Base-by-base conservation (phyloP, 2,888 invertebrate genomes). In the Prenolepis imparis region DNA sequence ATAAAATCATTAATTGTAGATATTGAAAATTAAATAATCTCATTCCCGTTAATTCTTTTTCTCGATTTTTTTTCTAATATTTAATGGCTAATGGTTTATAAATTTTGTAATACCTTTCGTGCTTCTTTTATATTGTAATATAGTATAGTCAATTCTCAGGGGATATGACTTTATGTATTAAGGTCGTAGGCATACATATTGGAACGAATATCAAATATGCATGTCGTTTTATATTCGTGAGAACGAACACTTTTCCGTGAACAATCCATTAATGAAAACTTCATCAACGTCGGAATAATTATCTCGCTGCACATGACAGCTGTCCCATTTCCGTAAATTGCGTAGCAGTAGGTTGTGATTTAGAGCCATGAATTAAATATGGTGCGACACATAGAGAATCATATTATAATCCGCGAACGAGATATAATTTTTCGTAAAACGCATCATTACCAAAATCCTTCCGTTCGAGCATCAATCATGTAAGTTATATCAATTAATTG, bases 261-360 rank as follows among this genome's bases (percentile, higher is more conserved):
- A 81, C 82, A 82, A 81, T 83, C 83, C 82, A 86, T 87, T 87
- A 84, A 80, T 74, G 84, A 87, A 89, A 90, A 89, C 87, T 90
- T 86, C 84, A 88, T 89, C 89, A 89, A 86, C 84, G 84, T 84
- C 83, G 82, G 80, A 77, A 90, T 89, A 89, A 89, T 89, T 83
- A 84, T 70, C 67, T 87, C 82, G 64, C 81, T 83, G 83, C 72
- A 59, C 70, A 57, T 83, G 89, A 88, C 90, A 87, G 90, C 86
- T 90, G 85, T 90, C 85, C 87, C 78, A 89, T 89, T 89, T 88
- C 84, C 84, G 81, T 32, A 64, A 83, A 83, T 83, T 82, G 70
- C 63, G 82, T 44, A 39, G 80, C 74, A 67, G 70, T 83, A 52
- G 83, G 55, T 82, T 77, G 78, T 63, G 84, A 89, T 86, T 89